phyloP scores from a whole-genome alignment of 2,888 invertebrate genomes.

The Agriopis marginaria region DNA sequence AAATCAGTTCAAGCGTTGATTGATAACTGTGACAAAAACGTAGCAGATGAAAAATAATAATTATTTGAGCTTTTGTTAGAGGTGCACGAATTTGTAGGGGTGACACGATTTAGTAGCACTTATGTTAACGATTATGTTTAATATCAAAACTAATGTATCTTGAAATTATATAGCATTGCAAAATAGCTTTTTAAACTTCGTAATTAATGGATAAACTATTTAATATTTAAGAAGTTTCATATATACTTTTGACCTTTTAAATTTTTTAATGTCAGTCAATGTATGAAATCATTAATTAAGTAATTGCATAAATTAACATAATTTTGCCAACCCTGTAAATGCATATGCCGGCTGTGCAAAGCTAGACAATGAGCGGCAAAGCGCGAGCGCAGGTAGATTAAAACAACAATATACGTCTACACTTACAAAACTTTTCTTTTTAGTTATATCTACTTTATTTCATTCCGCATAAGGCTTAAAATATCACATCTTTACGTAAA shows the following conservation, averaged over 20 bases:
- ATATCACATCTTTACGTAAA: conserved; percentile 11
- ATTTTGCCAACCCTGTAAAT: conserved; percentile 71
- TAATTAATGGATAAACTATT: not conserved
- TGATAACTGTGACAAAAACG: conserved; percentile 87
- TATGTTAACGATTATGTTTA: conserved; percentile 28
- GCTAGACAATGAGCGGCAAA: conserved; percentile 81
- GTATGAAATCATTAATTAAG: not conserved
- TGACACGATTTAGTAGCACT: conserved; percentile 53
- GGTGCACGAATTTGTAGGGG: conserved; percentile 79
- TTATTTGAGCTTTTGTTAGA: conserved; percentile 85
- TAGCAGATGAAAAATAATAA: conserved; percentile 86
- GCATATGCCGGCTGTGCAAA: conserved; percentile 78
- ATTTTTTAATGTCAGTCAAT: not conserved
- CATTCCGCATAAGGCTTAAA: conserved; percentile 42
- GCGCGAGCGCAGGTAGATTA: conserved; percentile 80
- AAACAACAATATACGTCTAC: conserved; percentile 54
- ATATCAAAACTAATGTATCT: conserved; percentile 12
- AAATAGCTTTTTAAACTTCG: not conserved
- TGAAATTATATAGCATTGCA: not conserved
- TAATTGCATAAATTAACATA: conserved; percentile 31
- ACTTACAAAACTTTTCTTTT: conserved; percentile 26
- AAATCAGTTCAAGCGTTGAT: conserved; percentile 80
- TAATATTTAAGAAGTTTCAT: not conserved
- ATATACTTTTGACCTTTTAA: not conserved
- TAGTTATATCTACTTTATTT: conserved; percentile 47